phyloP scores from a whole-genome alignment of 2,888 invertebrate species.

The Leucoma salicis region DNA sequence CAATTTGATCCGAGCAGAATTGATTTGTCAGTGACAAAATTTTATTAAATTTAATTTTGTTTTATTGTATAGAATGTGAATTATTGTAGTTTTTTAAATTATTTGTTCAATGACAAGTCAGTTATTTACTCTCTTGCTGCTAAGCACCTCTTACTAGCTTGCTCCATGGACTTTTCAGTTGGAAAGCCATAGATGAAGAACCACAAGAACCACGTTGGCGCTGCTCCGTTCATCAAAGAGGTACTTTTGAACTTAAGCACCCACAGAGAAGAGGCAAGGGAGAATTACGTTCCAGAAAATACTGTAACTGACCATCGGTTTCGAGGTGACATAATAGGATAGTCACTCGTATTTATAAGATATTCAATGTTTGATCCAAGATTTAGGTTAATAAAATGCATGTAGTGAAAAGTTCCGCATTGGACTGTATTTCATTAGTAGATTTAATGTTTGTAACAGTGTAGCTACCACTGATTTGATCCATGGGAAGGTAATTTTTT shows the following conservation, averaged over 20 bases:
- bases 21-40: slow-evolving; percentile 44
- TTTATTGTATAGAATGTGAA: too few species aligned
- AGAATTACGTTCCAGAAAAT: slow-evolving; percentile 27
- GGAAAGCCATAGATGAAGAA: slow-evolving; percentile 59
- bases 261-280: slow-evolving; percentile 44
- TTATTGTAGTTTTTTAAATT: too few species aligned
- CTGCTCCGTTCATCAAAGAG: slow-evolving; percentile 52
- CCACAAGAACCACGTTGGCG: slow-evolving; percentile 36
- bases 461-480: slow-evolving; percentile 64
- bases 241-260: slow-evolving; percentile 73
- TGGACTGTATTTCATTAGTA: slow-evolving; percentile 56
- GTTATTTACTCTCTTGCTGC: slow-evolving; percentile 36
- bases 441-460: slow-evolving; percentile 56
- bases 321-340: slow-evolving; percentile 77
- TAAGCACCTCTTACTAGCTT: slow-evolving; percentile 66
- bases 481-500: slow-evolving; percentile 62
- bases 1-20: slow-evolving; percentile 43
- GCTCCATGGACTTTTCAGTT: slow-evolving; percentile 80
- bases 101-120: slow-evolving; percentile 39
- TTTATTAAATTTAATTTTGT: too few species aligned
- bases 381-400: slow-evolving; percentile 50
- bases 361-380: slow-evolving; percentile 36
- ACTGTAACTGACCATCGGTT: slow-evolving; percentile 48
- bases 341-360: slow-evolving; percentile 55
- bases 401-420: slow-evolving; percentile 51